Evolutionary conservation across 2,113 vertebrate species (phyloP).

Genomic region (Gobio gobio): DNA sequence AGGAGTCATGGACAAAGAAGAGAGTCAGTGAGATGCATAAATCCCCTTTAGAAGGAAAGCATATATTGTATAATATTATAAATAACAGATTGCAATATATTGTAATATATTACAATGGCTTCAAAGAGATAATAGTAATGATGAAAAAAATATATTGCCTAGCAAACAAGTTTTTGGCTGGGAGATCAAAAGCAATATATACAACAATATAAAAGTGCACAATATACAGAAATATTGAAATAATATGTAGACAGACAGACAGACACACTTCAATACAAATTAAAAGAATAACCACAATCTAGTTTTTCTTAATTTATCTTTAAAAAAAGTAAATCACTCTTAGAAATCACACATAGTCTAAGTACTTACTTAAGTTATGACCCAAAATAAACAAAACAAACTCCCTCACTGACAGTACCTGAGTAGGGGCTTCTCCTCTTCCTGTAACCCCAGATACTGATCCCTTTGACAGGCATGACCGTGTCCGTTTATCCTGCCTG

Average conservation of each 20-base stretch:
- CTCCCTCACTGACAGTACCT: conserved; percentile 32
- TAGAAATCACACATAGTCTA: background rate
- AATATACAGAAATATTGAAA: background rate
- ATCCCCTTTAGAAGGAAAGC: conserved; percentile 4
- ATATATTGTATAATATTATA: background rate
- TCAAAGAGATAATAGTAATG: background rate
- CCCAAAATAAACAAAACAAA: conserved; percentile 23
- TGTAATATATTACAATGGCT: background rate
- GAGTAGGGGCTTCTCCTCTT: background rate
- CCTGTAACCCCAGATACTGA: conserved; percentile 47
- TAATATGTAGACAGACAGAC: background rate
- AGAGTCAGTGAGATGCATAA: background rate
- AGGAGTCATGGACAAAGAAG: conserved; percentile 25
- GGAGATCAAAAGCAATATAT: background rate
- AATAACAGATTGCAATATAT: background rate
- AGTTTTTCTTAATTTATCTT: background rate
- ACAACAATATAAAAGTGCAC: background rate
- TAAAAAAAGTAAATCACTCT: background rate
- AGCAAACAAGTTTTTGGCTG: background rate
- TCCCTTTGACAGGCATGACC: conserved; percentile 41
- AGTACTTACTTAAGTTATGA: conserved; percentile 4
- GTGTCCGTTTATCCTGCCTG: conserved; percentile 26
- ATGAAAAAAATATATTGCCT: background rate
- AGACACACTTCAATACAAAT: background rate
- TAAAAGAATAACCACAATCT: background rate